phyloP scores from a whole-genome alignment of 2,113 vertebrate species.

The Silurus asotus region DNA sequence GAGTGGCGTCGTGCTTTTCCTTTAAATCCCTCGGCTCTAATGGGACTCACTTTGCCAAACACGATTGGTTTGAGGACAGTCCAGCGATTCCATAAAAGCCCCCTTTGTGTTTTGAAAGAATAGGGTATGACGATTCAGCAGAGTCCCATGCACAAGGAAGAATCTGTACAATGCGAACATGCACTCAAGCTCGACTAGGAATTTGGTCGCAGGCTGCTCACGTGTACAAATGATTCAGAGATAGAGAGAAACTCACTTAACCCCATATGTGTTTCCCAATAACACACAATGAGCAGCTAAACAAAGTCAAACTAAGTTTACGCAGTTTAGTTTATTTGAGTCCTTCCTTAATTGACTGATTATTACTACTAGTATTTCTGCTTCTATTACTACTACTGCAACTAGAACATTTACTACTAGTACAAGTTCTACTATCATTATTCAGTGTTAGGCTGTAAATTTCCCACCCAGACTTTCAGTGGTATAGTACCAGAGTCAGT shows the following conservation, averaged over 20 bases:
- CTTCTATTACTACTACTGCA: too few species aligned
- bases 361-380: not conserved
- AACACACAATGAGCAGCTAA: not conserved
- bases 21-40: conserved; percentile 54
- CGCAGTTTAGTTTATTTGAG: not conserved
- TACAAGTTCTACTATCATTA: too few species aligned
- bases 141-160: conserved; percentile 68
- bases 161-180: conserved; percentile 72
- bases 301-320: not conserved
- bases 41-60: conserved; percentile 57
- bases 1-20: conserved; percentile 44
- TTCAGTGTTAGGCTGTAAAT: too few species aligned
- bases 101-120: conserved; percentile 67
- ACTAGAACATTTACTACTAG: too few species aligned
- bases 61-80: conserved; percentile 62
- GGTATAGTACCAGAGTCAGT: too few species aligned
- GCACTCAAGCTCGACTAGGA: conserved; percentile 41
- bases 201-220: not conserved
- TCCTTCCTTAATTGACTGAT: not conserved
- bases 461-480: too few species aligned
- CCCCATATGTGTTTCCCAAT: not conserved
- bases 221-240: not conserved
- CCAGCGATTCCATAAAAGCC: conserved; percentile 66
- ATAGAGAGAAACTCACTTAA: not conserved
- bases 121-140: conserved; percentile 62